Percentiles rank a stretch among this genome's conserved stretches.
Evolutionary conservation across 2,888 invertebrate species (phyloP).

Genomic region (Lutraria lutraria): DNA sequence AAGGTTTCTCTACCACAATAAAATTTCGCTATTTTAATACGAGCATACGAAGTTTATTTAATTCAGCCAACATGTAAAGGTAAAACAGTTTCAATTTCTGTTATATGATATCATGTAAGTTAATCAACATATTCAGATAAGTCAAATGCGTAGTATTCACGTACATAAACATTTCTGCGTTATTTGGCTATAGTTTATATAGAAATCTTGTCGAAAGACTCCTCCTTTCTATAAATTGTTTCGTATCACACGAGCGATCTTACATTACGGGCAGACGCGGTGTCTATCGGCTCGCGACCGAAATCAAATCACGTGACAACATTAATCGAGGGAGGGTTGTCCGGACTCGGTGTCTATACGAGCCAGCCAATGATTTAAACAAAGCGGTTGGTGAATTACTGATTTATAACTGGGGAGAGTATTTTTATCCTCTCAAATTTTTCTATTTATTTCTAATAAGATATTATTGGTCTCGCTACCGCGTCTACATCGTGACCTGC

Average conservation of each 20-base stretch:
- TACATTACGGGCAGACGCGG: constrained; percentile 22
- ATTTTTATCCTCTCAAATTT: constrained; percentile 26
- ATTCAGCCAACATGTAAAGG: not conserved
- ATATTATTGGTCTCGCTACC: not conserved
- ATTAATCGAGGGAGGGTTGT: constrained; percentile 22
- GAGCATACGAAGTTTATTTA: not conserved
- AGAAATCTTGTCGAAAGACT: constrained; percentile 16
- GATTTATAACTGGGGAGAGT: constrained; percentile 32
- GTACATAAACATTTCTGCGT: constrained; percentile 37
- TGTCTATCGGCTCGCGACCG: constrained; percentile 42
- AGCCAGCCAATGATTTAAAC: constrained; percentile 37
- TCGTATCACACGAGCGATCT: constrained; percentile 33
- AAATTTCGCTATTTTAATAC: not conserved
- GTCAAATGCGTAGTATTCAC: constrained; percentile 12
- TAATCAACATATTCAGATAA: constrained; percentile 21
- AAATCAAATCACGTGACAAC: constrained; percentile 36
- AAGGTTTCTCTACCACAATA: not conserved
- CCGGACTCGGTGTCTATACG: constrained; percentile 35
- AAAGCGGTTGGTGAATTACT: constrained; percentile 30
- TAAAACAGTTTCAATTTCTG: not conserved
- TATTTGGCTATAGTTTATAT: constrained; percentile 46
- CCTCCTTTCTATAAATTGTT: constrained; percentile 33
- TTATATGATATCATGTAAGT: constrained; percentile 5
- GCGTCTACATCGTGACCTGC: not conserved
- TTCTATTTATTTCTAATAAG: constrained; percentile 19